phyloP scores from a whole-genome alignment of 2,888 invertebrate species.

The Flabesymbios commensalis region DNA sequence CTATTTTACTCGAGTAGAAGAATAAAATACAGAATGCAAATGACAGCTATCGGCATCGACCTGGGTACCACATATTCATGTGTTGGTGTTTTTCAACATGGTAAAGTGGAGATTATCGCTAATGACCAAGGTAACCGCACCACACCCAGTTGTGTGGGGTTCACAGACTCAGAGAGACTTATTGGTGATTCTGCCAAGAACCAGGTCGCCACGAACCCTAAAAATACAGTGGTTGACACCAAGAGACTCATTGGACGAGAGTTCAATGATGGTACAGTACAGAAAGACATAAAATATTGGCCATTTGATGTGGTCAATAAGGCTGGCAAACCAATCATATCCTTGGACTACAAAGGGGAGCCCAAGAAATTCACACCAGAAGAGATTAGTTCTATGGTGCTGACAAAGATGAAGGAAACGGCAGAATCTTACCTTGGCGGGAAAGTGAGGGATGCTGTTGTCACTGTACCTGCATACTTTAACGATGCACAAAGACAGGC shows the following conservation, averaged over 20 bases:
- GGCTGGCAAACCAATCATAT: too few species aligned
- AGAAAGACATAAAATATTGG: not conserved
- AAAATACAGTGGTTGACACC: conserved; percentile 98
- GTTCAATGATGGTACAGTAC: conserved; percentile 74
- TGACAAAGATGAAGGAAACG: conserved; percentile 81
- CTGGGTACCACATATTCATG: conserved; percentile 99
- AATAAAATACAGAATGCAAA: too few species aligned
- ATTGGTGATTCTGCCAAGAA: conserved; percentile 98
- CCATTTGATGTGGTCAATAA: not conserved
- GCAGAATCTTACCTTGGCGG: conserved; percentile 69
- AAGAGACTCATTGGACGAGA: conserved; percentile 94
- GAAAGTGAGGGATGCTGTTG: conserved; percentile 51
- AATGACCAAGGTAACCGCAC: conserved; percentile 74
- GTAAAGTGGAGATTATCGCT: conserved; percentile 80
- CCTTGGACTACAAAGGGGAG: conserved; percentile 85
- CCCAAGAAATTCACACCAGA: conserved; percentile 84
- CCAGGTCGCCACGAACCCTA: conserved; percentile 96
- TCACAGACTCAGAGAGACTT: conserved; percentile 92
- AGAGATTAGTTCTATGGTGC: conserved; percentile 88
- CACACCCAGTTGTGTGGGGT: conserved; percentile 97
- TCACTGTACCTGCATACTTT: conserved; percentile 73
- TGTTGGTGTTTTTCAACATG: conserved; percentile 99
- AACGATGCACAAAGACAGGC: conserved; percentile 99
- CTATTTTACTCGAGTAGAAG: too few species aligned
- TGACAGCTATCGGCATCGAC: conserved; percentile 99